Conservation (phyloP, 2,113 vertebrate species). For the Passerina amoena region DNA sequence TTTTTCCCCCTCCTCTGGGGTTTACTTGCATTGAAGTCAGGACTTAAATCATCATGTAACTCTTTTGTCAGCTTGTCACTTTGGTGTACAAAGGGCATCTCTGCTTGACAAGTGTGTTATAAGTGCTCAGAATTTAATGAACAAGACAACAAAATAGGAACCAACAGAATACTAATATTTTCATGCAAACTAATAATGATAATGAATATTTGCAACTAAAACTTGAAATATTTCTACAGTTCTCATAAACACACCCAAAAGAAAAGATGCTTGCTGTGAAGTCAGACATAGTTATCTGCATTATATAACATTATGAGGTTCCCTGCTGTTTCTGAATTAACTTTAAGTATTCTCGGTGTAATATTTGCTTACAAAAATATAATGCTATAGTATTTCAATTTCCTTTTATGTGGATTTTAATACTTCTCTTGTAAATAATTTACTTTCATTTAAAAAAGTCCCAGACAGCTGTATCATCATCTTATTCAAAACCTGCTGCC, state of each 20-base stretch:
- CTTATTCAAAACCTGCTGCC: slow-evolving; percentile 16
- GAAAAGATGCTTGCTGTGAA: slow-evolving; percentile 40
- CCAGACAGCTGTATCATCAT: slow-evolving; percentile 29
- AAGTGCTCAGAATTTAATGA: slow-evolving; percentile 33
- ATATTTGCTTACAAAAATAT: slow-evolving; percentile 52
- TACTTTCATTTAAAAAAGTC: slow-evolving; percentile 26
- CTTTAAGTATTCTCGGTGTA: slow-evolving; percentile 23
- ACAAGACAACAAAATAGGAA: neutral
- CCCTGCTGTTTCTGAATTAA: slow-evolving; percentile 68
- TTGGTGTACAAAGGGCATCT: neutral
- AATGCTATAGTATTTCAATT: slow-evolving; percentile 47
- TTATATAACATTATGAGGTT: slow-evolving; percentile 55
- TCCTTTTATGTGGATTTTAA: slow-evolving; percentile 63
- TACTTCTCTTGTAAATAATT: slow-evolving; percentile 67
- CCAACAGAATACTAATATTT: neutral
- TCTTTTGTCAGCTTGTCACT: slow-evolving; percentile 8
- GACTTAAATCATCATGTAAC: neutral
- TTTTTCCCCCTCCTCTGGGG: neutral
- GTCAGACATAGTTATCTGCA: slow-evolving; percentile 49
- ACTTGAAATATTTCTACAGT: slow-evolving; percentile 16
- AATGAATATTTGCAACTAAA: slow-evolving; percentile 60
- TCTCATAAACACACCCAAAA: slow-evolving; percentile 53
- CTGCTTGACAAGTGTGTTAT: slow-evolving; percentile 12
- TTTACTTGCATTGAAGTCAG: neutral
- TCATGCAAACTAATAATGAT: slow-evolving; percentile 25